A percentile compares a stretch with the other conserved stretches of the same genome.
These are phyloP conservation scores for Poecilus cupreus DNA, from an alignment of 2,888 invertebrate species.

Conservation along the genomic window DNA sequence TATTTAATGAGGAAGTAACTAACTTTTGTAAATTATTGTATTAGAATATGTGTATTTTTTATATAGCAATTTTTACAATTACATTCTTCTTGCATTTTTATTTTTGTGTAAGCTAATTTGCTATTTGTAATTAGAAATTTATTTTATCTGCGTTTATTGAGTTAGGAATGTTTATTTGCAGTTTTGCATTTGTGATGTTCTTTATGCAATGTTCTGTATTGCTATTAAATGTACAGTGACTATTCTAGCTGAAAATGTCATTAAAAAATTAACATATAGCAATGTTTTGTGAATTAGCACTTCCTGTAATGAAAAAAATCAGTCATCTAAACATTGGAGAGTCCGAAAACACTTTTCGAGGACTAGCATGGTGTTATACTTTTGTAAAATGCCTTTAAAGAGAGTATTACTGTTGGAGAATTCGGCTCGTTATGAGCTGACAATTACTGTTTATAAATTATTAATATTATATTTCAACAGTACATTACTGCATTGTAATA, in stretches of 20 bases:
- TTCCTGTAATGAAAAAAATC: conserved; percentile 46
- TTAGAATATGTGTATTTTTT: conserved; percentile 30
- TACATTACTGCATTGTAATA: conserved; percentile 57
- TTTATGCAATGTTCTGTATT: conserved; percentile 58
- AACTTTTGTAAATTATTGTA: conserved; percentile 2
- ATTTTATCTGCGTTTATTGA: conserved; percentile 41
- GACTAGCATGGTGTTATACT: conserved; percentile 41
- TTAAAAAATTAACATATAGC: conserved; percentile 55
- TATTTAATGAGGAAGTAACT: conserved; percentile 56
- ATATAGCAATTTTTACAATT: conserved; percentile 27
- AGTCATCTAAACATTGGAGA: conserved; percentile 33
- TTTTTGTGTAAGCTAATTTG: conserved; percentile 45
- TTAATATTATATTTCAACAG: conserved; percentile 55
- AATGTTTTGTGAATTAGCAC: conserved; percentile 57
- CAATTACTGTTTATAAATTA: conserved; percentile 49
- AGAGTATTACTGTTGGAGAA: conserved; percentile 49
- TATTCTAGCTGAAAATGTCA: conserved; percentile 59
- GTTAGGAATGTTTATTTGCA: conserved; percentile 44
- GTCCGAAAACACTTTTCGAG: neutral
- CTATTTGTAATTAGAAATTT: conserved; percentile 42
- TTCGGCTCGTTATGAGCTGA: conserved; percentile 19
- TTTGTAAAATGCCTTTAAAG: conserved; percentile 49
- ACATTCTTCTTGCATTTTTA: conserved; percentile 51
- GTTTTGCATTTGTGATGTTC: conserved; percentile 56
- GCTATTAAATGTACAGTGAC: conserved; percentile 60